Percentiles rank a stretch among this genome's conserved stretches.
phyloP scores from a whole-genome alignment of 2,888 invertebrate species.

The Crossocerus cetratus region DNA sequence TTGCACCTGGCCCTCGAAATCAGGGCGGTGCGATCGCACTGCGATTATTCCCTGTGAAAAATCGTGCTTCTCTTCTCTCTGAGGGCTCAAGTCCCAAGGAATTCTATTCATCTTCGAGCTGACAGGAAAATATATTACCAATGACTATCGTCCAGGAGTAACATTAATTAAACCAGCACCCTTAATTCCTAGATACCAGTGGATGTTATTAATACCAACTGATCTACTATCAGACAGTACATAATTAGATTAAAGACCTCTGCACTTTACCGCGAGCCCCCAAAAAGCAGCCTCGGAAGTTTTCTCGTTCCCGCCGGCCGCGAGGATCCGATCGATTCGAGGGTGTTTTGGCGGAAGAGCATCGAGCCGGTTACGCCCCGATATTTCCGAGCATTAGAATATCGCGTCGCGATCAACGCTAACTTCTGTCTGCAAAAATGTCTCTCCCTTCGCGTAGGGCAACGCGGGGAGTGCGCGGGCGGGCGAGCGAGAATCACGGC shows the following conservation, averaged over 20 bases:
- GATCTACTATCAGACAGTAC: no score
- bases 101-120: conserved; percentile 42
- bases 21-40: conserved; percentile 3
- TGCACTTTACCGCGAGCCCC: conserved; percentile 13
- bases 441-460: not conserved
- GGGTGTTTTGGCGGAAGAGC: not conserved
- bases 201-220: no score
- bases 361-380: not conserved
- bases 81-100: no score
- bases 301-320: conserved; percentile 2
- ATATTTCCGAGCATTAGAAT: not conserved
- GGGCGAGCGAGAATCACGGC: conserved; percentile 12
- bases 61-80: conserved; percentile 16
- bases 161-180: no score
- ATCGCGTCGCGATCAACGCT: not conserved
- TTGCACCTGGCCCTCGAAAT: conserved; percentile 27
- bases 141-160: no score
- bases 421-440: conserved; percentile 22
- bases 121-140: no score
- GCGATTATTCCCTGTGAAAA: conserved; percentile 30
- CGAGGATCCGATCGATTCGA: conserved; percentile 1
- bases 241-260: not conserved
- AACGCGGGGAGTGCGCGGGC: not conserved
- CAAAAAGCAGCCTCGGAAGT: conserved; percentile 27
- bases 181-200: no score